A percentile compares a stretch with the other conserved stretches of the same genome.
phyloP scores from a whole-genome alignment of 1,140 invertebrate species.

The Ericerus pela region DNA sequence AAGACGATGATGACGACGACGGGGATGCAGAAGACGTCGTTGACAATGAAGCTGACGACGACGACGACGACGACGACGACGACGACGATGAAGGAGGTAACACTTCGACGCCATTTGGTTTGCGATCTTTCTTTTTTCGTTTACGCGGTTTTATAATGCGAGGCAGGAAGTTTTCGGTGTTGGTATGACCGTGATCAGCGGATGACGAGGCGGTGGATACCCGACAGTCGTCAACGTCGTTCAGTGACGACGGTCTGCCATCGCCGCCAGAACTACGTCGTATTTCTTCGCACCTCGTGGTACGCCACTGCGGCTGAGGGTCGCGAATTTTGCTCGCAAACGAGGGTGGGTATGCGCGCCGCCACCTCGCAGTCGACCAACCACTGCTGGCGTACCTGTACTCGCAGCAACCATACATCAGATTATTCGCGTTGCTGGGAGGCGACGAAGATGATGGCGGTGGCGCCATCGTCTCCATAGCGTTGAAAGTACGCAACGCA shows the following conservation, averaged over 20 bases:
- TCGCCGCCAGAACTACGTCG: too few relatives aligned
- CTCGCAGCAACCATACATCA: too few relatives aligned
- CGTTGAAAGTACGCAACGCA: too few relatives aligned
- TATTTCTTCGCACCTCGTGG: slow-evolving; percentile 14
- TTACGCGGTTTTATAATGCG: slow-evolving; percentile 78
- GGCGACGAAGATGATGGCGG: too few relatives aligned
- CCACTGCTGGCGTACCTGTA: too few relatives aligned
- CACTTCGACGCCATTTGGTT: slow-evolving; percentile 32
- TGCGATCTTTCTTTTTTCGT: slow-evolving; percentile 72
- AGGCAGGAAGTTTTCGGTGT: slow-evolving; percentile 62
- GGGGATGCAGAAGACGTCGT: neutral
- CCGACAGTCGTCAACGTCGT: neutral
- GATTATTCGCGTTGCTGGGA: too few relatives aligned
- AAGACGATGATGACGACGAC: slow-evolving; percentile 19
- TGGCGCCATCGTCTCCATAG: too few relatives aligned
- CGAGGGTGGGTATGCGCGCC: slow-evolving; percentile 17
- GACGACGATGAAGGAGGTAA: neutral
- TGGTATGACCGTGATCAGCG: slow-evolving; percentile 55
- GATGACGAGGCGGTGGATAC: slow-evolving; percentile 26
- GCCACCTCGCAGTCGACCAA: too few relatives aligned
- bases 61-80: neutral
- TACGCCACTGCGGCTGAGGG: neutral
- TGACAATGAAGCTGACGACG: neutral
- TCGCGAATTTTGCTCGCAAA: slow-evolving; percentile 22
- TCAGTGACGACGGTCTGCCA: slow-evolving; percentile 15